Evolutionary conservation across 2,888 invertebrate species (phyloP), one percentile per base, ranked within the genome.

Genomic region (Coenonympha arcania): DNA sequence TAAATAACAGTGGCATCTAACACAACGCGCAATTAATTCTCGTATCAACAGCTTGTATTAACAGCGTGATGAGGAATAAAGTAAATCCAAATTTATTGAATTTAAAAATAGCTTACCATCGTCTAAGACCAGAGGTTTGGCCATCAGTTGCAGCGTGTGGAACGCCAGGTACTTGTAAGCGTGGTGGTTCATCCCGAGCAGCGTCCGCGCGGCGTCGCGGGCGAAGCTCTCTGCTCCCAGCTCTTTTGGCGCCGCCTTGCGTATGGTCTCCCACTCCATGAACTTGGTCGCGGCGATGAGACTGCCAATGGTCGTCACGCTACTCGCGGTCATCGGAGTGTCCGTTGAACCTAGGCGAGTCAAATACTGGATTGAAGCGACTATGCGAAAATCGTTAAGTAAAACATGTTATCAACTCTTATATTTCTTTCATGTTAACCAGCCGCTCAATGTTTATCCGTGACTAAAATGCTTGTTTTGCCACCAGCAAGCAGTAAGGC

Each of bases 101-200:
- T n/a, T n/a, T n/a, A 3, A 1, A 3, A 13, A 15, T 16, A 3
- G 0, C 67, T 55, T 9, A 78, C 79, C 75, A 50, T 79, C 79
- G 2, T 65, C 64, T 20, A 65, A 46, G 9, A 76, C 69, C 13
- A 73, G 61, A 13, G 69, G 64, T 30, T 59, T 50, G 5, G 63
- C 62, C n/a, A 77, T 36, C 2, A 55, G 49, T 1, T 9, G 31
- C 37, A 79, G 63, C 49, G 65, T 50, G 19, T 30, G 24, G 58
- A 65, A 60, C 22, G 79, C 78, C 9, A 76, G 64, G 50, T 60
- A 66, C 60, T 67, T 59, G 61, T 13, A 30, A 4, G 61, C 64
- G 58, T 52, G 56, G 57, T 61, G 73, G 41, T 55, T 20, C 26
- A 61, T 52, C 22, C 39, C 49, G 9, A 5, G 33, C 51, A 67